Evolutionary conservation across 2,888 invertebrate genomes (phyloP), one percentile per base, ranked within the genome.

Genomic region (Zelleria hepariella): DNA sequence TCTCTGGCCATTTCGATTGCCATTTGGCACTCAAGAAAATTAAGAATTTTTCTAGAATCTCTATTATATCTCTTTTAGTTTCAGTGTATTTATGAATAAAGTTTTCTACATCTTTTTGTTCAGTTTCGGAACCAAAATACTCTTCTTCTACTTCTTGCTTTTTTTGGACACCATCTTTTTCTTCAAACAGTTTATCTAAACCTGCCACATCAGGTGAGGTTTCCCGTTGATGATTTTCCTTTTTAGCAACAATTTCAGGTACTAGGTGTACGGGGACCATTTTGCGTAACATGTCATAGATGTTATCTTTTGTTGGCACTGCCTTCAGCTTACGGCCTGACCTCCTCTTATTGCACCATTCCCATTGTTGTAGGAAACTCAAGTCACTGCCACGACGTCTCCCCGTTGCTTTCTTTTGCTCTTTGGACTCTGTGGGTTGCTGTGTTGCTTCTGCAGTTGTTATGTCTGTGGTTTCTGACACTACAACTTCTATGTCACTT

Each of bases 311-410:
- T 71, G 92, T 87, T 65, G 90, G 90, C 58, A 83, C 86, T 5
- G 90, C 74, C 73, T 86, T 88, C 15, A 15, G 15, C 60, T 87
- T 89, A n/a, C 86, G 72, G 0, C 81, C 80, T 10, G 90, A 89
- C 62, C 90, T 87, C 21, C 91, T 73, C 66, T 90, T 93, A 58
- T 89, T 82, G 67, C 94, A 94, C 94, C 94, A 95, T 58, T 94
- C 93, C 94, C 95, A 94, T 66, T 93, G 93, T 67, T 94, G 92
- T 23, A 95, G 77, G 66, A 92, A 92, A 57, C 92, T 92, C 15
- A 94, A 80, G 27, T 93, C 92, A 77, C 94, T 94, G 48, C 94
- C 91, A 62, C 94, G 86, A n/a, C 94, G 84, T 66, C 94, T 91
- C 1, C 87, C 90, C 8, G 89, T 79, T 52, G 81, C 78, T 67